These are phyloP conservation scores for Catocala nupta DNA, from an alignment of 2,888 invertebrate species.

Conservation along the genomic window DNA sequence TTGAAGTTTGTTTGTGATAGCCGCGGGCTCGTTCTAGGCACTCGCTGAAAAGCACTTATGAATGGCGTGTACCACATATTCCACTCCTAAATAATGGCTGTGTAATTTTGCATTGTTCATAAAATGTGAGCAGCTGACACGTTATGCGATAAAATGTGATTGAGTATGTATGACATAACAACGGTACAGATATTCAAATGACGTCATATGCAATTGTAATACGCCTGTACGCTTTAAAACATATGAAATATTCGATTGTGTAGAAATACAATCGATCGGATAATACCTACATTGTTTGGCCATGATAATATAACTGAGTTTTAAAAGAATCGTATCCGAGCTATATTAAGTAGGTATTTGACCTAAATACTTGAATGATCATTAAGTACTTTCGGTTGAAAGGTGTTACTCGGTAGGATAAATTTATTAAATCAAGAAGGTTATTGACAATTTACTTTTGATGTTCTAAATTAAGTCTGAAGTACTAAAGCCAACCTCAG, in stretches of 20 bases:
- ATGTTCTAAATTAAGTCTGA: slow-evolving; percentile 55
- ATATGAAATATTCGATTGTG: not conserved
- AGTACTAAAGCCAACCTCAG: slow-evolving; percentile 57
- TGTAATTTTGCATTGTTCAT: slow-evolving; percentile 26
- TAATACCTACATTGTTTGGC: too few species aligned
- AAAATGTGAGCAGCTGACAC: slow-evolving; percentile 26
- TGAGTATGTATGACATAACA: slow-evolving; percentile 16
- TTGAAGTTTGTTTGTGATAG: slow-evolving; percentile 58
- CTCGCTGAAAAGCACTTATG: slow-evolving; percentile 45
- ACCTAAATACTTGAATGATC: too few species aligned
- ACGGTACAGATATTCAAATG: slow-evolving; percentile 4
- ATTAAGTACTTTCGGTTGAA: too few species aligned
- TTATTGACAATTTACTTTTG: slow-evolving; percentile 44
- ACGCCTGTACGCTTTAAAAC: not conserved
- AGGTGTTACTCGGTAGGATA: not conserved
- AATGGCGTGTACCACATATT: slow-evolving; percentile 25
- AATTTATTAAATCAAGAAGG: not conserved
- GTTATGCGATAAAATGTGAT: slow-evolving; percentile 22
- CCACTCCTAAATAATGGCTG: slow-evolving; percentile 27
- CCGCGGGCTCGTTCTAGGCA: slow-evolving; percentile 44
- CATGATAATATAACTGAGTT: too few species aligned
- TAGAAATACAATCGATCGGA: too few species aligned
- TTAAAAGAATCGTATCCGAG: too few species aligned
- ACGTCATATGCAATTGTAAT: slow-evolving; percentile 4
- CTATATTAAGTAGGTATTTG: too few species aligned